These are phyloP conservation scores for Oxytorus armatus DNA, from an alignment of 2,888 invertebrate genomes.

Conservation along the genomic window DNA sequence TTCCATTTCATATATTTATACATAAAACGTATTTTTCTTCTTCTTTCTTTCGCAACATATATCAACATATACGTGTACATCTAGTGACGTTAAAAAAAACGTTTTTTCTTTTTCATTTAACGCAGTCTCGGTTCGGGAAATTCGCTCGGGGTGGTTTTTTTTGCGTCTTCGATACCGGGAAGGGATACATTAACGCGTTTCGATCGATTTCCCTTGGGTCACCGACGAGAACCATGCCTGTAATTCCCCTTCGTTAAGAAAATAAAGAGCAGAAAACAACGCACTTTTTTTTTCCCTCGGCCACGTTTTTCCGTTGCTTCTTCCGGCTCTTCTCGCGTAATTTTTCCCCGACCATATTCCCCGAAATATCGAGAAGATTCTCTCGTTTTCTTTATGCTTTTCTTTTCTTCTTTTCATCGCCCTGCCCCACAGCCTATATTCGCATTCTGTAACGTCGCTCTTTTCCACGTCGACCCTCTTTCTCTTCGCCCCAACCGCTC, in stretches of 20 bases:
- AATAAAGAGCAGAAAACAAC: too few species aligned
- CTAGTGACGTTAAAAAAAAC: slow-evolving; percentile 4
- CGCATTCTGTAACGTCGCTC: too few species aligned
- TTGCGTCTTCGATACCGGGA: slow-evolving; percentile 71
- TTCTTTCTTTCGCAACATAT: too few species aligned
- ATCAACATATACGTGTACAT: not conserved
- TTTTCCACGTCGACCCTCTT: slow-evolving; percentile 11
- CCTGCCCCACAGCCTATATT: too few species aligned
- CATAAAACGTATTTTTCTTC: too few species aligned
- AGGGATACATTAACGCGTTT: slow-evolving; percentile 76
- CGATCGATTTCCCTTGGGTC: slow-evolving; percentile 81
- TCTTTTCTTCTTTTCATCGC: slow-evolving; percentile 5
- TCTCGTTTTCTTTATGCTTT: not conserved
- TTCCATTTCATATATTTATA: not conserved
- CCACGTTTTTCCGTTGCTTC: slow-evolving; percentile 28
- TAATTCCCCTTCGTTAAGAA: slow-evolving; percentile 56
- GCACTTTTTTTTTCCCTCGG: slow-evolving; percentile 37
- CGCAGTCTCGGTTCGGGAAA: slow-evolving; percentile 17
- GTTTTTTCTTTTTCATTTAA: slow-evolving; percentile 3
- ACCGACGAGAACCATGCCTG: slow-evolving; percentile 68
- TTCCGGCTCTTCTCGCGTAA: slow-evolving; percentile 7
- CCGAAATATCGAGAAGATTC: not conserved
- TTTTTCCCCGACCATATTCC: not conserved
- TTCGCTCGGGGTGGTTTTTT: slow-evolving; percentile 62
- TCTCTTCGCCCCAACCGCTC: too few species aligned